Evolutionary conservation across 92 coral and sea anemone species (phyloP).

Genomic region (Porites lobata): DNA sequence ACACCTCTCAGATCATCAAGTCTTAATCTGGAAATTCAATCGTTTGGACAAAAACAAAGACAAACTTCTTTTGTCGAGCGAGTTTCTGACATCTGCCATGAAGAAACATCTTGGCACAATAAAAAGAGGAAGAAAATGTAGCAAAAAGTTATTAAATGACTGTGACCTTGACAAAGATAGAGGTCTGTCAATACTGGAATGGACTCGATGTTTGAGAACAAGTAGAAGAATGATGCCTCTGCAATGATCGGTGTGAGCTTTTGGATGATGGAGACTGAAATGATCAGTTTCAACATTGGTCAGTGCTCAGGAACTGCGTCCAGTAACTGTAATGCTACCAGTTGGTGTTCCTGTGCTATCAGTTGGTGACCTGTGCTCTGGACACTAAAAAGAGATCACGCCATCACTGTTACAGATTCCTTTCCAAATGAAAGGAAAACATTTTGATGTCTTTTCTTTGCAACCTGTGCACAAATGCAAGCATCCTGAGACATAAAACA

Average conservation of each 20-base stretch:
- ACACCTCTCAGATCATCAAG: conserved; percentile 80
- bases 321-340: background rate
- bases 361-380: background rate
- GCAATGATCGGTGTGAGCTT: background rate
- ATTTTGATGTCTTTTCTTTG: background rate
- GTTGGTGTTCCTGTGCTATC: background rate
- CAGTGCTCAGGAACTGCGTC: background rate
- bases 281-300: background rate
- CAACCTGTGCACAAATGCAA: background rate
- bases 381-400: background rate
- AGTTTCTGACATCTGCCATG: conserved; percentile 82
- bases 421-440: background rate
- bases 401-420: background rate
- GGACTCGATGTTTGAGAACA: conserved; percentile 83
- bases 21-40: conserved; percentile 90
- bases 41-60: conserved; percentile 87
- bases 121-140: conserved; percentile 93
- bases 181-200: conserved; percentile 83
- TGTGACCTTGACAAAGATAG: conserved; percentile 90
- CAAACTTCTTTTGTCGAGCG: conserved; percentile 69
- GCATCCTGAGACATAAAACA: too few relatives aligned
- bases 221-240: conserved; percentile 20
- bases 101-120: conserved; percentile 83
- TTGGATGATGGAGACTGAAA: background rate
- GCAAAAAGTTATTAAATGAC: conserved; percentile 83